phyloP scores from a whole-genome alignment of 2,888 invertebrate genomes.

The Andrena fulva region DNA sequence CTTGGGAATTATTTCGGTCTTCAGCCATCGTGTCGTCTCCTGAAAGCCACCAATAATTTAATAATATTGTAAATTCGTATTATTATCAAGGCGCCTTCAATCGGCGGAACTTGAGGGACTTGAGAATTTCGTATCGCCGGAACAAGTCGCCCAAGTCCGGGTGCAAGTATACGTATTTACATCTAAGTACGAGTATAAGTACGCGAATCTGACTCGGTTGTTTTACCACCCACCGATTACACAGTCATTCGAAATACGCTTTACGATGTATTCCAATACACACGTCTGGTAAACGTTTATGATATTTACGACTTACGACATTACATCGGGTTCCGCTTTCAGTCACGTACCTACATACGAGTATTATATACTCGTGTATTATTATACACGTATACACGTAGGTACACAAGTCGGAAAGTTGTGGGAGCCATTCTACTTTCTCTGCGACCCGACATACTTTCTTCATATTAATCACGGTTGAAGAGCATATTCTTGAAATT shows the following conservation, averaged over 20 bases:
- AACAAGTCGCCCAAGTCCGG: too few species aligned
- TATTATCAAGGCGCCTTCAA: background rate
- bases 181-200: background rate
- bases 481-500: slow-evolving; percentile 14
- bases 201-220: too few species aligned
- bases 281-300: background rate
- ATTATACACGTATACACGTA: slow-evolving; percentile 8
- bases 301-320: slow-evolving; percentile 3
- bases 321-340: slow-evolving; percentile 2
- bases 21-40: slow-evolving; percentile 80
- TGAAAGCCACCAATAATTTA: slow-evolving; percentile 65
- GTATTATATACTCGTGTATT: slow-evolving; percentile 1
- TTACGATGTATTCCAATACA: background rate
- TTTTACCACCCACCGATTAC: background rate
- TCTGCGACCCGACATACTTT: slow-evolving; percentile 62
- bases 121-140: background rate
- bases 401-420: slow-evolving; percentile 5
- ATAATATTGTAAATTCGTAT: background rate
- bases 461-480: slow-evolving; percentile 36
- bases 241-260: background rate
- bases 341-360: background rate
- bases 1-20: slow-evolving; percentile 79
- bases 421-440: slow-evolving; percentile 57
- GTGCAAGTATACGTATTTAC: background rate
- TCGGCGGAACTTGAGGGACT: background rate